Evolutionary conservation across 92 coral and sea anemone genomes (phyloP), one percentile per base, ranked within the genome.

Genomic region (Porites cylindrica): DNA sequence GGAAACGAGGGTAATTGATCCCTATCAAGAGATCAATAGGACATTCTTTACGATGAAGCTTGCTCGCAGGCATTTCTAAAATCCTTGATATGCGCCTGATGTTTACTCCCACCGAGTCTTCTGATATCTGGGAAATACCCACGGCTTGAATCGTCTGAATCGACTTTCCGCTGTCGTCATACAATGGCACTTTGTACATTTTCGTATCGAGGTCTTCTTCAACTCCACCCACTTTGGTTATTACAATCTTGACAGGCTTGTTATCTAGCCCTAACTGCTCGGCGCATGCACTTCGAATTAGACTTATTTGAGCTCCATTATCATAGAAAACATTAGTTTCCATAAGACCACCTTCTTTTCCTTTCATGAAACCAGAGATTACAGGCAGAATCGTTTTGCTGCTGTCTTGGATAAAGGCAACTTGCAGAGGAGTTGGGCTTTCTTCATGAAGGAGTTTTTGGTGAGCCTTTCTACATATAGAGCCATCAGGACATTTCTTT

Each of bases 61-160:
- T n/a, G 26, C 59, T 76, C 13, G 13, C 64, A 18, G 88, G 79
- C 10, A 93, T 73, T 20, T 29, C 71, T 29, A 90, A 79, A 64
- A 64, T 70, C 13, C 78, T 79, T 65, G 93, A 54, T 11, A 89
- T 62, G 53, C 12, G 23, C 13, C 72, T 62, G 5, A 86, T 52
- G 56, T 92, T 72, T 24, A 84, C 75, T 6, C 52, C 91, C 6
- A 80, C 61, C 7, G 66, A 29, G 11, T 88, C 91, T 17, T 85
- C 65, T 12, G 91, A 88, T 58, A 93, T 91, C 84, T 91, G 85
- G 52, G 89, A 87, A 6, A 93, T 91, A 53, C 96, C 89, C 7
- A 88, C 79, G 1, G 94, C 96, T 70, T 88, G 74, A 6, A 93
- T 80, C 1, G 80, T 63, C 71, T 87, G 86, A n/a, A 84, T 65